phyloP scores from a whole-genome alignment of 1,140 invertebrate species.

The Tetragnatha versicolor region DNA sequence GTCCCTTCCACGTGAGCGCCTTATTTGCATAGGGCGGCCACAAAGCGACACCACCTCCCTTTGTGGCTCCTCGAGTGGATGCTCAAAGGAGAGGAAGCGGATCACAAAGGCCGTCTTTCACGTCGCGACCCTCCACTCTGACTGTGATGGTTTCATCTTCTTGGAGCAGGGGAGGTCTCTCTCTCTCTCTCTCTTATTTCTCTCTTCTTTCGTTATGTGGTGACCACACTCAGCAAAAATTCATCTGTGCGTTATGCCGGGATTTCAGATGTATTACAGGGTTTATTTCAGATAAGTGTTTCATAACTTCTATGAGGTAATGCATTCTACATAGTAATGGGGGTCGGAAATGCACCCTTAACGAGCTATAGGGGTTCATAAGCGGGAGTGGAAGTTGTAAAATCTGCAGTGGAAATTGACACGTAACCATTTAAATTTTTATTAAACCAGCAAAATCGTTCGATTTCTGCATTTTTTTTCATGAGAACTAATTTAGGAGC shows the following conservation, averaged over 20 bases:
- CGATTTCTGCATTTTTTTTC: too few relatives aligned
- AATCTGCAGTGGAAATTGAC: too few relatives aligned
- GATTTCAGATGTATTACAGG: neutral
- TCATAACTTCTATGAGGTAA: neutral
- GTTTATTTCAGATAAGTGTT: neutral
- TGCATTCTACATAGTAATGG: neutral
- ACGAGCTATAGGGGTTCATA: too few relatives aligned
- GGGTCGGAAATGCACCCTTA: too few relatives aligned
- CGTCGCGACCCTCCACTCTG: neutral
- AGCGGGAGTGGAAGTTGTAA: too few relatives aligned
- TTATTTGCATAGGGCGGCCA: constrained; percentile 30
- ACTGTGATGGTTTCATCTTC: neutral
- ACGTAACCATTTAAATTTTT: too few relatives aligned
- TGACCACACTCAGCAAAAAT: too few relatives aligned
- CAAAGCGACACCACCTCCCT: neutral
- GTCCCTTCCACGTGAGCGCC: constrained; percentile 36
- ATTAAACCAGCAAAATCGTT: too few relatives aligned
- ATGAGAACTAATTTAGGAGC: too few relatives aligned
- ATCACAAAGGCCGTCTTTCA: constrained; percentile 3
- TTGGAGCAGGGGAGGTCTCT: neutral
- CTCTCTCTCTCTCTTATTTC: neutral
- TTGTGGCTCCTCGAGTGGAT: constrained; percentile 28
- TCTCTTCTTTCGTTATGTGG: neutral
- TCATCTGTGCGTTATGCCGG: too few relatives aligned
- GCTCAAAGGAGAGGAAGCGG: neutral